Percentiles rank a stretch among this genome's conserved stretches.
These are phyloP conservation scores for Campylomormyrus tamandua DNA, from an alignment of 2,113 vertebrate genomes.

Conservation along the genomic window DNA sequence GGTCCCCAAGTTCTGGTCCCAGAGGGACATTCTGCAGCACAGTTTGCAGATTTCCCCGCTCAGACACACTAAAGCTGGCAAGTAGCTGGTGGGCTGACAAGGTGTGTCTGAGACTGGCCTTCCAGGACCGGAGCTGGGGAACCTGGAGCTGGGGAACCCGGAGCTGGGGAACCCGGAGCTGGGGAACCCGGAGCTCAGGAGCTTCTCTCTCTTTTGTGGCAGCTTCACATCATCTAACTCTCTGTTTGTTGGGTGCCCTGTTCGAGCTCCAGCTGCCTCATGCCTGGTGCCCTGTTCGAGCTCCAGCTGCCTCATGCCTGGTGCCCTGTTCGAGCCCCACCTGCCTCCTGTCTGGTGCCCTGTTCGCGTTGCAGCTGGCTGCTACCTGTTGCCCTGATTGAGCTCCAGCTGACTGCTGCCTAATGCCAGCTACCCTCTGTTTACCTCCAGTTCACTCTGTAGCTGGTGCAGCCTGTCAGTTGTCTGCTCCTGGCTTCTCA, in stretches of 20 bases:
- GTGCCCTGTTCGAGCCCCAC: not conserved
- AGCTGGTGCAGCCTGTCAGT: slow-evolving; percentile 60
- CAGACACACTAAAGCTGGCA: not conserved
- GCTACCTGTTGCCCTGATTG: not conserved
- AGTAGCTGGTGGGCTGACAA: not conserved
- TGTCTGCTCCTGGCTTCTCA: slow-evolving; percentile 53
- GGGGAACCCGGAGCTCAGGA: not conserved
- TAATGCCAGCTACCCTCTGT: not conserved
- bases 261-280: too few relatives aligned
- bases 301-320: not conserved
- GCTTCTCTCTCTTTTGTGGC: not conserved
- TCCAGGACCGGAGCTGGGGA: not conserved
- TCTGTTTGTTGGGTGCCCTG: not conserved
- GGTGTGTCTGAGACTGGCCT: not conserved
- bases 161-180: not conserved
- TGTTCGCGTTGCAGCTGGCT: not conserved
- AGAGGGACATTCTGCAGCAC: not conserved
- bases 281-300: not conserved
- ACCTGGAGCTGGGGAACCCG: not conserved
- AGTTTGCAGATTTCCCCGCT: not conserved
- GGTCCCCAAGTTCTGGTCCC: not conserved
- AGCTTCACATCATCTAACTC: not conserved
- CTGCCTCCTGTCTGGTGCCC: not conserved
- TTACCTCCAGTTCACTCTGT: slow-evolving; percentile 77
- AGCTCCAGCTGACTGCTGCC: not conserved